Evolutionary conservation across 2,888 invertebrate species (phyloP), one percentile per base, ranked within the genome.

Genomic region (Sarcophaga caerulescens): DNA sequence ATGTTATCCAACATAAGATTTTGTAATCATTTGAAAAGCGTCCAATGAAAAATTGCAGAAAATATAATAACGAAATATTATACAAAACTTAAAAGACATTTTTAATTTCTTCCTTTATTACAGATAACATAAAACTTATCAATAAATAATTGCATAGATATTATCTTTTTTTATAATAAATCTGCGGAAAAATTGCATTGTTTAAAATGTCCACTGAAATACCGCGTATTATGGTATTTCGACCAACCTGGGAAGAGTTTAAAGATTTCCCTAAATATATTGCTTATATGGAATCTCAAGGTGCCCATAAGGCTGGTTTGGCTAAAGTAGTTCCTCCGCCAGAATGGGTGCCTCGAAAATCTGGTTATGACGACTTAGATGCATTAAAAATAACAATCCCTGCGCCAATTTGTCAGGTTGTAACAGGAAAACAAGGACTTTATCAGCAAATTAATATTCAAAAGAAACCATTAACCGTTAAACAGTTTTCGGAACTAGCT

Each of bases 361-460:
- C 93, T 47, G 98, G 98, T 0, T 99, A 99, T 91, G 95, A 96
- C 88, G 95, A 97, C 90, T 94, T 98, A 65, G 96, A 97, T 65
- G 95, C 96, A 76, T 94, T 98, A 57, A 94, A 98, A 92, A 94
- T 98, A 12, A 96, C 95, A 0, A 99, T 99, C 89, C 98, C 98
- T 0, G 97, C 98, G 3, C 99, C 99, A 0, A 99, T 99, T 88
- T 97, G 97, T 90, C 99, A 99, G 93, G 96, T 96, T 68, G 99
- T 99, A 0, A 97, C 97, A 70, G 99, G 99, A 21, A 98, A 98
- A 91, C 98, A 98, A 93, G 99, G 99, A 65, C 94, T 98, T 83
- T 99, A 98, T 93, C 98, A 98, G 92, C 99, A 99, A 94, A 97
- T 98, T 87, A 99, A 99, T 93, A 98, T 99, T 85, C 98, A 99